Evolutionary conservation across 2,113 vertebrate genomes (phyloP).

Genomic region (Pachyramphus minor): DNA sequence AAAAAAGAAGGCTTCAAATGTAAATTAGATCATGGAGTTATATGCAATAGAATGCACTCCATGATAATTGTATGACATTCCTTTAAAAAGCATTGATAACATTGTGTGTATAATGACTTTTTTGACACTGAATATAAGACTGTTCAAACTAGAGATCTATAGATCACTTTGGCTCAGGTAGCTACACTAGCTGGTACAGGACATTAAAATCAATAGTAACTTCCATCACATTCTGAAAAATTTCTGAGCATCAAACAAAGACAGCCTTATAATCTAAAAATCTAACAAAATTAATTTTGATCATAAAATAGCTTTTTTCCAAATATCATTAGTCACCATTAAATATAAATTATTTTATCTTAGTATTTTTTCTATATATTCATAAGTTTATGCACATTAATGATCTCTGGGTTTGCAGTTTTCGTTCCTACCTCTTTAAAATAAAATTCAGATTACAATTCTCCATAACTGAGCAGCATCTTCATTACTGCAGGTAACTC

Average conservation of each 20-base stretch:
- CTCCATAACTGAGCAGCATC: background rate
- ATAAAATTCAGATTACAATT: background rate
- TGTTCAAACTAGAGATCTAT: background rate
- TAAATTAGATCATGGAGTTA: background rate
- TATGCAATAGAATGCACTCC: background rate
- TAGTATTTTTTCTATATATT: rapidly evolving
- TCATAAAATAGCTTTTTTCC: background rate
- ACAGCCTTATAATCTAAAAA: background rate
- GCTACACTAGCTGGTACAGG: background rate
- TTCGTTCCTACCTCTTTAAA: background rate
- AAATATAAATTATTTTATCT: background rate
- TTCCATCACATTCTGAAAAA: background rate
- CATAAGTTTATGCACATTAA: background rate
- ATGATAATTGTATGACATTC: background rate
- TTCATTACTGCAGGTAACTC: background rate
- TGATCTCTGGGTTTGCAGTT: background rate
- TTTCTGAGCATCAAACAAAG: background rate
- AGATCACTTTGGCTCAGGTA: background rate
- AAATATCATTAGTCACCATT: background rate
- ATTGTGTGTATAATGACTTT: background rate
- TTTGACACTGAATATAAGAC: background rate
- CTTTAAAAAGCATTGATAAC: background rate
- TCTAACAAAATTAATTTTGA: background rate
- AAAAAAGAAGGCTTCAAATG: background rate
- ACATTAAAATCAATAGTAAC: background rate